Conservation (phyloP, 2,797 vertebrate genomes). For the Epinephelus coioides region DNA sequence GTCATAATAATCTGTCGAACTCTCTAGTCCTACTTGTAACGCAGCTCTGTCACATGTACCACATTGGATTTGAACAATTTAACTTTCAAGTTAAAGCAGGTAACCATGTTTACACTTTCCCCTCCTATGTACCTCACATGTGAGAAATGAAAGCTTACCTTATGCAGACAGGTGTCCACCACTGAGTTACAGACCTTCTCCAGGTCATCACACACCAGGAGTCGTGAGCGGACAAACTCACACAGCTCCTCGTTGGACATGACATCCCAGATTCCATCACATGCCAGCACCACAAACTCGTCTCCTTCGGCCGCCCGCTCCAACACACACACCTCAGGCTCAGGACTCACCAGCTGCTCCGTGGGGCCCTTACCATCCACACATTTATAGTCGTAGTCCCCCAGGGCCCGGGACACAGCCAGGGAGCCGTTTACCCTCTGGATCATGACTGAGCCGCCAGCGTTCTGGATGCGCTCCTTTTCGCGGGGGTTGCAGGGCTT, state of each 20-base stretch:
- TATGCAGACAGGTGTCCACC: slow-evolving; percentile 99
- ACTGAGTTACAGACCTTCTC: slow-evolving; percentile 99
- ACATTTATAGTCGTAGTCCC: slow-evolving; percentile 99
- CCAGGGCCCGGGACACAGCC: slow-evolving; percentile 97
- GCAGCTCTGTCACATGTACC: too few relatives aligned
- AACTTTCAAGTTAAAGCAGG: not conserved
- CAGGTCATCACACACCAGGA: slow-evolving; percentile 96
- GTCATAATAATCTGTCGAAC: not conserved
- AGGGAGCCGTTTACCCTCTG: slow-evolving; percentile 98
- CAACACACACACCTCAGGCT: slow-evolving; percentile 98
- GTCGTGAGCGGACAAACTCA: slow-evolving; percentile 96
- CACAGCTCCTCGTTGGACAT: slow-evolving; percentile 99
- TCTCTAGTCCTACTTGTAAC: not conserved
- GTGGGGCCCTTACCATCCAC: slow-evolving; percentile 99
- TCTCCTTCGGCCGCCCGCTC: slow-evolving; percentile 94
- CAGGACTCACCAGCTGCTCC: slow-evolving; percentile 99
- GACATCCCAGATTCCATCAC: slow-evolving; percentile 99
- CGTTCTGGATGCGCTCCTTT: slow-evolving; percentile 98
- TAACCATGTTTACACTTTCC: not conserved
- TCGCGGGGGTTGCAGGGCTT: slow-evolving; percentile 98
- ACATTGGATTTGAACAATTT: not conserved
- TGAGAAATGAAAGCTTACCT: slow-evolving; percentile 85
- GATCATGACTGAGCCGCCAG: slow-evolving; percentile 99
- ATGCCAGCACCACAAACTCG: slow-evolving; percentile 98
- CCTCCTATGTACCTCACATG: not conserved